Evolutionary conservation across 2,888 invertebrate genomes (phyloP), one percentile per base, ranked within the genome.

Genomic region (Nycteola revayana): DNA sequence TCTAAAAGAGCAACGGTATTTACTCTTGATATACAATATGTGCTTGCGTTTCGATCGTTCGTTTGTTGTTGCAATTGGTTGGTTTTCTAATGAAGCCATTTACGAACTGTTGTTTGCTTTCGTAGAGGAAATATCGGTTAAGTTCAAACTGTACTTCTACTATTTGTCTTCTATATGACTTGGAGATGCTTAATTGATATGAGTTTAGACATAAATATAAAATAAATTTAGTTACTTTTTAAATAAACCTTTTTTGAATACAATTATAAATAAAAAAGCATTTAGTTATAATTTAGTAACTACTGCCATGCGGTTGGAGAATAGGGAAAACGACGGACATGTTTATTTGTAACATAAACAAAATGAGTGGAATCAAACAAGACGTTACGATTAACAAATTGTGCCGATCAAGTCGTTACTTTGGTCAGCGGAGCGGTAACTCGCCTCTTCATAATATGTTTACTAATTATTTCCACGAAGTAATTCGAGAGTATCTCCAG

Each of bases 391-490:
- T 49, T 46, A 60, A 60, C 52, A 53, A 61, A 53, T 53, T 57
- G 52, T 52, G 42, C 41, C 47, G 45, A 57, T 45, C 46, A 50
- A 42, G 46, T 55, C 42, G 43, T 57, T 48, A 42, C 48, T 60
- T 60, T 66, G 66, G 53, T 61, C 60, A 59, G 49, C 56, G 45
- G 38, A 57, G 54, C 47, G 61, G 48, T 54, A 60, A 60, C 57
- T 53, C 48, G 49, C 48, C 37, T 60, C 47, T 62, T 62, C 55
- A 52, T 57, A 53, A 45, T 50, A 57, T 58, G 59, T 63, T 65
- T 51, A 65, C 64, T 67, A 66, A 73, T 68, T 65, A 66, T 60
- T 71, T 66, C 61, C 50, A 49, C 49, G 66, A 71, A 70, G 57
- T 56, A 69, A 65, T 62, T 60, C 52, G 57, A 67, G 66, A 61